Evolutionary conservation across 2,113 vertebrate genomes (phyloP), one percentile per base, ranked within the genome.

Genomic region (Microtus montanus): DNA sequence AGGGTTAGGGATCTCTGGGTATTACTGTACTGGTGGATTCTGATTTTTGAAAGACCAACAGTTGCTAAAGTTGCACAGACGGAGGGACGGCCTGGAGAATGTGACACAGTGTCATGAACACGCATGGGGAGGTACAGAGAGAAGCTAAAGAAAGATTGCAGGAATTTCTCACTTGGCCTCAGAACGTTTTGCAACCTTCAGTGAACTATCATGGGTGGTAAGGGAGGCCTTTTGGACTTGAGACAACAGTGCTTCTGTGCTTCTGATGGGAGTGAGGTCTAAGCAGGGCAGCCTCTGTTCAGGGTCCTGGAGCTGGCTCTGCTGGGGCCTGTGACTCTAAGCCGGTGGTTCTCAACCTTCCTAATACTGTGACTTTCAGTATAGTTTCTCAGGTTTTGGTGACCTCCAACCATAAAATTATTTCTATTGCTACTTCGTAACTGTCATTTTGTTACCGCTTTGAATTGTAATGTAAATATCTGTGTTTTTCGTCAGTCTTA

Each of bases 211-310:
- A 0, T 6, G 33, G 22, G 63, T 20, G 2, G 44, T 30, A 58
- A 47, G 58, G 10, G 63, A 24, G 61, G 61, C 20, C 1, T 0
- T 58, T 38, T 3, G 0, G n/a, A 15, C 1, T 9, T 26, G 17
- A 70, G 71, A 38, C 14, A 75, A 12, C n/a, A 19, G 28, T 41
- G 22, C 5, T 44, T 28, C n/a, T 20, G 2, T 1, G 49, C 47
- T 58, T 68, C 73, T 13, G 63, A 26, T 12, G 54, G 28, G 19
- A 2, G 30, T 9, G 83, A 54, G 71, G 4, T 17, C 2, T 10
- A 1, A 82, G 7, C 49, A 19, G 35, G 26, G 4, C 2, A 3
- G 68, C 10, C 6, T 12, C 20, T 20, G 20, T n/a, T 12, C 44
- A 2, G 0, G 49, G 66, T 5, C 33, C 91, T 17, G 1, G 22